These are phyloP conservation scores for Drosophila lutescens DNA, from an alignment of 2,888 invertebrate genomes.

Conservation along the genomic window DNA sequence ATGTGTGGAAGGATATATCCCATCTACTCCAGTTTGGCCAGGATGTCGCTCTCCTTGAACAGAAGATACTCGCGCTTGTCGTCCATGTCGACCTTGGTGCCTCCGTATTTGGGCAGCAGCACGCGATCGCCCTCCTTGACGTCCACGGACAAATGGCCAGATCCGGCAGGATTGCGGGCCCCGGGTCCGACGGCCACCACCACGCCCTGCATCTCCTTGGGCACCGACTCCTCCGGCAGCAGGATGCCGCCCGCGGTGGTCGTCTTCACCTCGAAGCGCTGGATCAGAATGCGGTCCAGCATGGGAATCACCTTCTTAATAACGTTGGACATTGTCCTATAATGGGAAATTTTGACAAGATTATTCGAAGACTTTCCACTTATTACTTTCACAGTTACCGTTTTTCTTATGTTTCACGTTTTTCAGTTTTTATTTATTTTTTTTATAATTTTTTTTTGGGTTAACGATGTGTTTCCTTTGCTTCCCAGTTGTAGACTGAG, in stretches of 20 bases:
- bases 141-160: slow-evolving; percentile 91
- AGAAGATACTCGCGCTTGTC: slow-evolving; percentile 96
- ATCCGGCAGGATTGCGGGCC: slow-evolving; percentile 92
- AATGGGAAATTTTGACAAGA: neutral
- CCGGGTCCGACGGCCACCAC: slow-evolving; percentile 98
- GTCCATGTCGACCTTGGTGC: slow-evolving; percentile 95
- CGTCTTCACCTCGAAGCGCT: slow-evolving; percentile 94
- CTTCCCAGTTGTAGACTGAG: slow-evolving; percentile 39
- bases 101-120: slow-evolving; percentile 98
- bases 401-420: slow-evolving; percentile 1
- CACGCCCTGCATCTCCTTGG: slow-evolving; percentile 95
- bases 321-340: slow-evolving; percentile 51
- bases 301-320: slow-evolving; percentile 92
- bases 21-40: slow-evolving; percentile 91
- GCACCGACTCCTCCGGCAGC: slow-evolving; percentile 97
- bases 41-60: slow-evolving; percentile 96
- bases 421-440: slow-evolving; percentile 7
- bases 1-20: neutral
- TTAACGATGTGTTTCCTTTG: slow-evolving; percentile 22
- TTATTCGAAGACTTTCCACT: neutral
- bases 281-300: slow-evolving; percentile 96
- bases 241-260: slow-evolving; percentile 98
- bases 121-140: slow-evolving; percentile 97
- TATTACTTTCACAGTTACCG: neutral
- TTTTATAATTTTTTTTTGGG: slow-evolving; percentile 6